Evolutionary conservation across 2,797 vertebrate species (phyloP).

Genomic region (Spatula versicolor): DNA sequence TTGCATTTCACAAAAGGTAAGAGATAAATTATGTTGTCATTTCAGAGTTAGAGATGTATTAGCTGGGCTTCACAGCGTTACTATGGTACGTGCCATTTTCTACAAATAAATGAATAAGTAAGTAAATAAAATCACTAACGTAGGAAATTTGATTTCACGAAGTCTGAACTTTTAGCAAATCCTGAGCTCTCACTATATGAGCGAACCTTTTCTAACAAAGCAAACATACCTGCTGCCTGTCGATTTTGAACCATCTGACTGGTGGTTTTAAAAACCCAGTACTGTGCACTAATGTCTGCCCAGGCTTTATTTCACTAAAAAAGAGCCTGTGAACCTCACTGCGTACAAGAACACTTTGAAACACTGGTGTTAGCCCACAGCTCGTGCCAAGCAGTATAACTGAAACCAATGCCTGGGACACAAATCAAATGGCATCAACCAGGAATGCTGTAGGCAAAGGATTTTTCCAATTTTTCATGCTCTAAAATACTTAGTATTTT

Average conservation of each 20-base stretch:
- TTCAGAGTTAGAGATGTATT: not conserved
- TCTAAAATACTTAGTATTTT: not conserved
- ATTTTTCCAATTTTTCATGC: not conserved
- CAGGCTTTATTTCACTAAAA: not conserved
- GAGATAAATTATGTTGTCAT: not conserved
- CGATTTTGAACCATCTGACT: not conserved
- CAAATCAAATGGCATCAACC: not conserved
- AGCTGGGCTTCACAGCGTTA: not conserved
- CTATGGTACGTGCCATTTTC: not conserved
- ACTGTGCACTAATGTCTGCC: not conserved
- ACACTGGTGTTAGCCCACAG: not conserved
- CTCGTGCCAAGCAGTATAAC: not conserved
- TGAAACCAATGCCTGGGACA: not conserved
- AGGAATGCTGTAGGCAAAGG: not conserved
- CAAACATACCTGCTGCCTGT: not conserved
- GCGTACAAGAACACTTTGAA: not conserved
- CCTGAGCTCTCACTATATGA: not conserved
- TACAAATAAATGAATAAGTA: not conserved
- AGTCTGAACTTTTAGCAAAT: not conserved
- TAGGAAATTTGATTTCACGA: not conserved
- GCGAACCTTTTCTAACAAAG: not conserved
- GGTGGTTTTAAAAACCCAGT: not conserved
- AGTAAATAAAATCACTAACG: not conserved
- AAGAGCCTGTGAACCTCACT: not conserved
- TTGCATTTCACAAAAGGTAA: not conserved